Base-by-base conservation (phyloP, 2,888 invertebrate species). In the Andrena fulva region DNA sequence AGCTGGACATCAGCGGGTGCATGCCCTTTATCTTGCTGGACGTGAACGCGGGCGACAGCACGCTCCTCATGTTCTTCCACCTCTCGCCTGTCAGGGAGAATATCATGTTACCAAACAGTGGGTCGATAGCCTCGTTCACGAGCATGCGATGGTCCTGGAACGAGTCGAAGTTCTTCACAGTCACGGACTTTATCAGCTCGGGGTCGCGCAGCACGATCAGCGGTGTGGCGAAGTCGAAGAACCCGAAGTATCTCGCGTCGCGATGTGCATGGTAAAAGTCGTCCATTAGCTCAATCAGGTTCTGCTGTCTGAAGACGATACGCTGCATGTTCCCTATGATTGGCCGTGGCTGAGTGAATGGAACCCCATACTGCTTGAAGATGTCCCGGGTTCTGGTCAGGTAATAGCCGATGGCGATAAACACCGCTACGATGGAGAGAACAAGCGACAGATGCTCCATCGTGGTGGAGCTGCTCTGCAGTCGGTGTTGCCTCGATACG, bases 11-110 rank as follows among this genome's bases (percentile, higher is more conserved):
- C 73, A 95, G 92, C 0, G 94, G 94, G 88, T 95, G 93, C 95
- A 96, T 95, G 2, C 91, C 86, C 56, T 94, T 94, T 95, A 96
- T 95, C 91, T 96, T 96, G 69, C 95, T 95, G 6, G 95, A 93
- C 0, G 96, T 96, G 90, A 95, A 96, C 0, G 95, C 95, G 0
- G 95, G 95, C 29, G 95, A 95, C 29, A 96, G 85, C 0, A 95
- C 93, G 0, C 92, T 91, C 27, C 96, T 91, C 94, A 95, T 94
- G 3, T 94, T 94, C 0, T 94, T 93, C 95, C 95, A 95, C 90
- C 88, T 93, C 0, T 95, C 94, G 24, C 95, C 95, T 0, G 68
- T 74, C 0, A 91, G 64, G 0, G 76, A 80, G 59, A 91, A 90
- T 0, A 92, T 73, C 48, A 88, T 88, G 0, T 87, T 87, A 0